These are phyloP conservation scores for Antedon mediterranea DNA, from an alignment of 53 echinoderm and acorn worm species.

Conservation along the genomic window DNA sequence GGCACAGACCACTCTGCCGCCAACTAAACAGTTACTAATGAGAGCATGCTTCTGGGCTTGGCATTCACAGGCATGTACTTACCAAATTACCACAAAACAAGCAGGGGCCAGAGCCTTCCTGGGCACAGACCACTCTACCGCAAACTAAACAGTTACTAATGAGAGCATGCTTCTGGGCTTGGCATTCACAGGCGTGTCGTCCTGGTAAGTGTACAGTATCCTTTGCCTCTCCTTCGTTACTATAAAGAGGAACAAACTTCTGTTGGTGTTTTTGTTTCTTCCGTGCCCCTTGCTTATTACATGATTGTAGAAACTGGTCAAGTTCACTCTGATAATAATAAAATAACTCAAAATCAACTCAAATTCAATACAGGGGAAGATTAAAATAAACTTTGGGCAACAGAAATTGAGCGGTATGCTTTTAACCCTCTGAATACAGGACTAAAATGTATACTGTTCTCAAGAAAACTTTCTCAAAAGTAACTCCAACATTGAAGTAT, in stretches of 20 bases:
- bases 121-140: constrained; percentile 86
- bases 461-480: no score
- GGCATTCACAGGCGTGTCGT: constrained; percentile 77
- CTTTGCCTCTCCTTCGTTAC: constrained; percentile 70
- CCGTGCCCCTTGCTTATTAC: background rate
- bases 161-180: constrained; percentile 81
- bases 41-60: constrained; percentile 88
- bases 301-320: background rate
- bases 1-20: constrained; percentile 87
- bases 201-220: constrained; percentile 59
- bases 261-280: constrained; percentile 45
- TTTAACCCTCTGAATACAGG: no score
- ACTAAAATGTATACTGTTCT: no score
- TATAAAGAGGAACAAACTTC: constrained; percentile 89
- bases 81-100: constrained; percentile 76
- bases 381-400: no score
- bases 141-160: constrained; percentile 74
- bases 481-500: no score
- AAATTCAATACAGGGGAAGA: no score
- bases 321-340: background rate
- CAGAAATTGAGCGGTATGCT: no score
- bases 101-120: constrained; percentile 95
- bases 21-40: constrained; percentile 65
- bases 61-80: constrained; percentile 76
- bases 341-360: background rate